Evolutionary conservation across 2,113 vertebrate genomes (phyloP), one percentile per base, ranked within the genome.

Genomic region (Tupaia tana): DNA sequence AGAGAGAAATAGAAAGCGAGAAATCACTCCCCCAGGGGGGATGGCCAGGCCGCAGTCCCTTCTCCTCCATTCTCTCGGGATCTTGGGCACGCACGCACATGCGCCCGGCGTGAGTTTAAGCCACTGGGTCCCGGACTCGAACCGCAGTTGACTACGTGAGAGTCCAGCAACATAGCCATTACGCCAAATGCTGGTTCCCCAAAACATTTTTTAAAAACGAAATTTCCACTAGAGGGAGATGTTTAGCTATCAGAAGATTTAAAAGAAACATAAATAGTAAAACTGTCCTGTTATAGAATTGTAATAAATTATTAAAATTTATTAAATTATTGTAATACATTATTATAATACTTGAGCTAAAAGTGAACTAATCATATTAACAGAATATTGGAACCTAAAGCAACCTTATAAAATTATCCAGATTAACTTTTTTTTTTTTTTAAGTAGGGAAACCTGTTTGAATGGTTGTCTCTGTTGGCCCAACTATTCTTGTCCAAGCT

Each of bases 181-280:
- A 52, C 2, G 69, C 10, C 10, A 83, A 22, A 1, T 9, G 61
- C 70, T 1, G 83, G 4, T 85, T 9, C 69, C 71, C 54, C 64
- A 67, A 80, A 90, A 90, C 29, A 67, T 86, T 70, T 71, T 89
- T 64, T 22, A n/a, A 71, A 95, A 97, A 91, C 70, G 74, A 91
- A 91, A 81, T 56, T 84, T 97, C 90, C 97, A 94, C 94, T 93
- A 97, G 97, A 96, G 93, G 96, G 97, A 95, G 96, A 96, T 85
- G 16, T 97, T 97, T 96, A 96, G n/a, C 85, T 96, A 54, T 83
- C 54, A 89, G 71, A 94, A 95, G 89, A 78, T 81, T 77, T 9
- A n/a, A 61, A 88, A 75, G 20, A 61, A 74, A 71, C 54, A 59
- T 89, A 75, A 94, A 59, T 81, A 91, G 74, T 91, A 70, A 73